These are phyloP conservation scores for Macropus fuliginosus DNA, from an alignment of 2,797 vertebrate genomes.

Conservation along the genomic window DNA sequence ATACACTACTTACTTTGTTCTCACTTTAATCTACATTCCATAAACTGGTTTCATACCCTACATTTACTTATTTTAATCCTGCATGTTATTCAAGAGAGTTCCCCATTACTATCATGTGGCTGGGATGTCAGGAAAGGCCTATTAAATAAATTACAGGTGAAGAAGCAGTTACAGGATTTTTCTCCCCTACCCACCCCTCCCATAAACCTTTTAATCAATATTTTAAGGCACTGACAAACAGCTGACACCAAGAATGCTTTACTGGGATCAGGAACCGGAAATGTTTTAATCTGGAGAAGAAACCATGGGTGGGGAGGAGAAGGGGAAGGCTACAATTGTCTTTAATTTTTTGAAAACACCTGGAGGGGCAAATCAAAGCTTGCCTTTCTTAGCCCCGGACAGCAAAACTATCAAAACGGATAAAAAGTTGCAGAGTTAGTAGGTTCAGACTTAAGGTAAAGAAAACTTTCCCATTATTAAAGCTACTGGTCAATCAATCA, in stretches of 20 bases:
- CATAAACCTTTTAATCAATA: background rate
- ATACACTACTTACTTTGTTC: slow-evolving; percentile 74
- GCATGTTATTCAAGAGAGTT: slow-evolving; percentile 50
- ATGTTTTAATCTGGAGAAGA: background rate
- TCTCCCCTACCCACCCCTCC: background rate
- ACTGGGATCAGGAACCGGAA: background rate
- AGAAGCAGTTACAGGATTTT: background rate
- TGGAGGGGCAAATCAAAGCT: background rate
- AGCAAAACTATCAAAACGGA: background rate
- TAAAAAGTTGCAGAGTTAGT: background rate
- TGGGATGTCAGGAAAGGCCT: slow-evolving; percentile 30
- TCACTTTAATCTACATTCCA: slow-evolving; percentile 78
- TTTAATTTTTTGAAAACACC: background rate
- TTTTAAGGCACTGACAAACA: background rate
- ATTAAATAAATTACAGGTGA: slow-evolving; percentile 42
- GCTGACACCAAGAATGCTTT: background rate
- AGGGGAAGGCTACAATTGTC: background rate
- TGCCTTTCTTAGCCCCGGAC: background rate
- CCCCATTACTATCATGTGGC: slow-evolving; percentile 29
- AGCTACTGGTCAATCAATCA: background rate
- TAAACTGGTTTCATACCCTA: slow-evolving; percentile 70
- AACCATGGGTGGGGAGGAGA: background rate
- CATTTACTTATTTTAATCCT: slow-evolving; percentile 71
- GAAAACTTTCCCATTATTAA: background rate
- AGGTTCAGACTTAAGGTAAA: background rate